Conservation (phyloP, 2,797 vertebrate genomes). For the Ispidina picta region DNA sequence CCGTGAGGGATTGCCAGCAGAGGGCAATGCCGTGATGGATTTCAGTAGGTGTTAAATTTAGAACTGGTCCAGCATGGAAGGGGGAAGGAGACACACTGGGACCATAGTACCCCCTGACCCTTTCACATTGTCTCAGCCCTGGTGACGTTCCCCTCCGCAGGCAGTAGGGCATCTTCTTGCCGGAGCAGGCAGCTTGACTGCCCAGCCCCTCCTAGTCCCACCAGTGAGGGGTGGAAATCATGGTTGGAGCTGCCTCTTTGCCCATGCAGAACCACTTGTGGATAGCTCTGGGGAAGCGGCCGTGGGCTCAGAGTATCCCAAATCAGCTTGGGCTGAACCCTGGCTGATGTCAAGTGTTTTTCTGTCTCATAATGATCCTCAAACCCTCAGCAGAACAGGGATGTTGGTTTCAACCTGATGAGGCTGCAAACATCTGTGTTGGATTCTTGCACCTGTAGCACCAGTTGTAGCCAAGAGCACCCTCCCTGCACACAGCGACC, state of each 20-base stretch:
- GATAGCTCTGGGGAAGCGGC: neutral
- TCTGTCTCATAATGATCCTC: accelerated
- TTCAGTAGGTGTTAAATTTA: neutral
- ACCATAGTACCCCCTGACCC: accelerated
- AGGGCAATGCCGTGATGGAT: constrained; percentile 4
- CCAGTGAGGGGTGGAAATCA: neutral
- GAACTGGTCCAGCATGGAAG: accelerated
- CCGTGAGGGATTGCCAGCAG: neutral
- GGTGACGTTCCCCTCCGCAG: accelerated
- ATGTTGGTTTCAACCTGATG: neutral
- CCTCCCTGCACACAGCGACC: neutral
- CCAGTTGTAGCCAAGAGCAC: neutral
- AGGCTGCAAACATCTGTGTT: neutral
- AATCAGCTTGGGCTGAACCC: neutral
- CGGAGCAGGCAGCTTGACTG: neutral
- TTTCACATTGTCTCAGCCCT: neutral
- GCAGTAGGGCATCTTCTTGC: neutral
- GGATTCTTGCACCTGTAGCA: neutral
- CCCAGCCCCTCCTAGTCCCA: neutral
- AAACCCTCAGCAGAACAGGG: neutral
- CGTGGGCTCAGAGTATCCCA: accelerated
- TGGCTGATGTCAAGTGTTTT: neutral
- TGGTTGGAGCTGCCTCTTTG: neutral
- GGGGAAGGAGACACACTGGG: neutral
- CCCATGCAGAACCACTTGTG: accelerated